phyloP scores from a whole-genome alignment of 2,797 vertebrate genomes.

The Tadarida brasiliensis region DNA sequence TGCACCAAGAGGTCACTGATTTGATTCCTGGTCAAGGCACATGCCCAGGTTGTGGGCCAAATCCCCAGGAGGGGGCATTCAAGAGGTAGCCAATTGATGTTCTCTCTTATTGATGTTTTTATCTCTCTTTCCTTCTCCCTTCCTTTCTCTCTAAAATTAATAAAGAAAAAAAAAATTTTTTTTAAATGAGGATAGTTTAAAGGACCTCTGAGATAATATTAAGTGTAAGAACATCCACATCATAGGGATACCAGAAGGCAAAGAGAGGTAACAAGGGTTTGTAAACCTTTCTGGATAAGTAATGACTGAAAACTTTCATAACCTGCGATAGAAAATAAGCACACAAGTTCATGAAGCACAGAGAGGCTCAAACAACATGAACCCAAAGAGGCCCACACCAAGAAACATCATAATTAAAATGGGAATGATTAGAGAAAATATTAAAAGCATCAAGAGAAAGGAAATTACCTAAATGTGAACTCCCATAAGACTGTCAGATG shows the following conservation, averaged over 20 bases:
- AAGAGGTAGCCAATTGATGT: too few species aligned
- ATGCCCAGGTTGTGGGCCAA: too few species aligned
- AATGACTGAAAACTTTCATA: background rate
- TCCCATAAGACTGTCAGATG: background rate
- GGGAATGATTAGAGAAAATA: background rate
- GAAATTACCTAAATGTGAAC: background rate
- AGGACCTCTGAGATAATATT: background rate
- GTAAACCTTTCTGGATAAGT: background rate
- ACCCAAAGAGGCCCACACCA: background rate
- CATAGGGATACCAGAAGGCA: background rate
- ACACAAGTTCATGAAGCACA: background rate
- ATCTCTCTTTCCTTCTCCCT: too few species aligned
- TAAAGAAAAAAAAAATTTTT: too few species aligned
- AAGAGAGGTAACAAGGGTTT: background rate
- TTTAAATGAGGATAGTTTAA: background rate
- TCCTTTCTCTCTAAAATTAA: too few species aligned
- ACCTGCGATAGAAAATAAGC: background rate
- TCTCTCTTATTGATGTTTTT: too few species aligned
- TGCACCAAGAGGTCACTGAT: too few species aligned
- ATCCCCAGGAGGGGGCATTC: too few species aligned
- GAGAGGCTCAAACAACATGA: background rate
- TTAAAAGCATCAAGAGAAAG: background rate
- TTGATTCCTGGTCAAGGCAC: too few species aligned
- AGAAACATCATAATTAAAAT: background rate
- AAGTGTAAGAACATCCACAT: background rate